A percentile compares a stretch with the other conserved stretches of the same genome.
Conservation (phyloP, 2,797 vertebrate species). For the Erpetoichthys calabaricus region DNA sequence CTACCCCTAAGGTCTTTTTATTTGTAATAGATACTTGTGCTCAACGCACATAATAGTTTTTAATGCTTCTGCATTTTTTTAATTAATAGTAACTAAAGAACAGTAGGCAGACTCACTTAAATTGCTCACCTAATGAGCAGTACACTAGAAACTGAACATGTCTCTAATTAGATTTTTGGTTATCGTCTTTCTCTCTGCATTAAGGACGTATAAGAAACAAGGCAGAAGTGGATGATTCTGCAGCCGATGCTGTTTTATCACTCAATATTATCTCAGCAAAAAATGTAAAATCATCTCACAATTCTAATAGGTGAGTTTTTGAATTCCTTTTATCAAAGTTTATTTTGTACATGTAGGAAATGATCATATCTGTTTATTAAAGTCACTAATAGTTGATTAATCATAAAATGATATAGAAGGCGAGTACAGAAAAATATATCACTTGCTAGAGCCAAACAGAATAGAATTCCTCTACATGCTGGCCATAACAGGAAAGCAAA, state of each 20-base stretch:
- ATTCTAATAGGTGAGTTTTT: slow-evolving; percentile 65
- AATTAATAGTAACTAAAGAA: too few species aligned
- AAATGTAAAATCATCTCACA: slow-evolving; percentile 88
- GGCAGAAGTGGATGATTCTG: slow-evolving; percentile 77
- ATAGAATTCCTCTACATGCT: too few species aligned
- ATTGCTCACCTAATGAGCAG: background rate
- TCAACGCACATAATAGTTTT: background rate
- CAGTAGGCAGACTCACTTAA: background rate
- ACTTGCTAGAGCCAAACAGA: too few species aligned
- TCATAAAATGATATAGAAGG: too few species aligned
- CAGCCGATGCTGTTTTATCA: slow-evolving; percentile 79
- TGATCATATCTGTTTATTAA: background rate
- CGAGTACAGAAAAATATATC: too few species aligned
- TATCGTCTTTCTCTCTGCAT: slow-evolving; percentile 7
- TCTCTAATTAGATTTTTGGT: too few species aligned
- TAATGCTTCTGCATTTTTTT: background rate
- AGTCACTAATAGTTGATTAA: too few species aligned
- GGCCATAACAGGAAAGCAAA: too few species aligned
- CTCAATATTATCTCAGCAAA: slow-evolving; percentile 97
- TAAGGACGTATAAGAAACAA: slow-evolving; percentile 86
- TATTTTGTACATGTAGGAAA: background rate
- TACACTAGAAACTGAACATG: background rate
- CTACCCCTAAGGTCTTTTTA: background rate
- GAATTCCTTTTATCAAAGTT: too few species aligned
- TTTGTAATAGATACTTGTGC: background rate